Base-by-base conservation (phyloP, 2,797 vertebrate genomes). In the Setipinna tenuifilis region DNA sequence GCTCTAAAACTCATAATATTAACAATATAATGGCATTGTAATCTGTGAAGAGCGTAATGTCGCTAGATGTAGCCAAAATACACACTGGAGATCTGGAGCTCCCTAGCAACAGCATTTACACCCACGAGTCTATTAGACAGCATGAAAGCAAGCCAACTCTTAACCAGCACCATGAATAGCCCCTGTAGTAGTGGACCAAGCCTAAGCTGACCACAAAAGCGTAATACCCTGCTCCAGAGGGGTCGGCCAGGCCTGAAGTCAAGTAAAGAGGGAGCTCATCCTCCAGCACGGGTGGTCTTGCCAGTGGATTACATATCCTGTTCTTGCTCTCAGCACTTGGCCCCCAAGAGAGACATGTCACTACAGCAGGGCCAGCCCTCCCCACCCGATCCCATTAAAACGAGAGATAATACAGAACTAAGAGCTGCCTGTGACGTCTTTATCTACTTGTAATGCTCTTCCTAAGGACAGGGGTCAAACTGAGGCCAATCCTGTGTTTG, bases 241-340 rank as follows among this genome's bases (percentile, higher is more conserved):
- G 82, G 59, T 44, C 17, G 82, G 35, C 62, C 58, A 4, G 81
- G 57, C 23, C 85, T 78, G 31, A 25, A 78, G 17, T 21, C 35
- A 21, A 44, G 31, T 21, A 78, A 19, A 54, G 50, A 54, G 14
- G 28, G 19, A 59, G 58, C 82, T 90, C 86, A 83, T 81, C 85
- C 86, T 61, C 71, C 78, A 68, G 25, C 35, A 75, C 50, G 82
- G 81, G 61, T 68, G 12, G 25, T 17, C 84, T 87, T 82, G 87
- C 85, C 85, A 87, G 82, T 85, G 87, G 71, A 89, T 93, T 91
- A 88, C 75, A 82, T 35, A 28, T 85, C 41, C 14, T 82, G 87
- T 90, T 92, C 87, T 91, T 88, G 85, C 86, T 89, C 91, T 89
- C 88, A 88, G 83, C 81, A 78, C 80, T 59, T 75, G 82, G 87